Evolutionary conservation across 64 coral and sea anemone species (phyloP).

Genomic region (Anthopleura sola): DNA sequence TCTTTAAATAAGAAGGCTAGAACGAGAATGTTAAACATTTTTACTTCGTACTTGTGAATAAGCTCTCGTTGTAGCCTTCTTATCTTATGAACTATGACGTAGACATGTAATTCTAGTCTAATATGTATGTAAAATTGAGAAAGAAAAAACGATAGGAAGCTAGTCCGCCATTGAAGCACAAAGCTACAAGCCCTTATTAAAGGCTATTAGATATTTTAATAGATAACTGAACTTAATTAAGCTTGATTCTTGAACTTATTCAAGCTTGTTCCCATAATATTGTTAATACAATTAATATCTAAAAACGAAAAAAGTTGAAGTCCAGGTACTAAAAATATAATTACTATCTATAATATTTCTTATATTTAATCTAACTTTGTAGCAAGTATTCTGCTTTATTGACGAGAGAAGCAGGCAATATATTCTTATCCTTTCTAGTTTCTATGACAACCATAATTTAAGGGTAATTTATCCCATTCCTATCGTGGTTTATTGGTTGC

Average conservation of each 20-base stretch:
- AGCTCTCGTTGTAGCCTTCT: too few relatives aligned
- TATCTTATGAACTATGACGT: too few relatives aligned
- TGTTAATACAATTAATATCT: background rate
- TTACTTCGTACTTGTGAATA: too few relatives aligned
- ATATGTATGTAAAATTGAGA: background rate
- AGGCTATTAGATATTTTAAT: too few relatives aligned
- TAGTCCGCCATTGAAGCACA: too few relatives aligned
- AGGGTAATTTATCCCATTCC: background rate
- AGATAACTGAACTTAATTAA: too few relatives aligned
- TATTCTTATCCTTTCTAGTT: background rate
- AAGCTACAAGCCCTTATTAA: background rate
- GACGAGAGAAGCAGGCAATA: background rate
- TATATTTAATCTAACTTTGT: background rate
- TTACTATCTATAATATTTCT: background rate
- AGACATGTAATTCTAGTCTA: background rate
- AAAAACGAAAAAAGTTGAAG: background rate
- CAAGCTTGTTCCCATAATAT: too few relatives aligned
- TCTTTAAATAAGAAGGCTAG: background rate
- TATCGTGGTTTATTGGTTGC: background rate
- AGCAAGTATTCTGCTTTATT: background rate
- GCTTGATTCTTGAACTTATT: too few relatives aligned
- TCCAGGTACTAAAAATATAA: background rate
- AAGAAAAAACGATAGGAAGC: background rate
- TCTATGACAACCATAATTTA: background rate
- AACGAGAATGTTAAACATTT: too few relatives aligned